These are phyloP conservation scores for Matsumurasca onukii DNA, from an alignment of 1,140 invertebrate genomes.

Conservation along the genomic window DNA sequence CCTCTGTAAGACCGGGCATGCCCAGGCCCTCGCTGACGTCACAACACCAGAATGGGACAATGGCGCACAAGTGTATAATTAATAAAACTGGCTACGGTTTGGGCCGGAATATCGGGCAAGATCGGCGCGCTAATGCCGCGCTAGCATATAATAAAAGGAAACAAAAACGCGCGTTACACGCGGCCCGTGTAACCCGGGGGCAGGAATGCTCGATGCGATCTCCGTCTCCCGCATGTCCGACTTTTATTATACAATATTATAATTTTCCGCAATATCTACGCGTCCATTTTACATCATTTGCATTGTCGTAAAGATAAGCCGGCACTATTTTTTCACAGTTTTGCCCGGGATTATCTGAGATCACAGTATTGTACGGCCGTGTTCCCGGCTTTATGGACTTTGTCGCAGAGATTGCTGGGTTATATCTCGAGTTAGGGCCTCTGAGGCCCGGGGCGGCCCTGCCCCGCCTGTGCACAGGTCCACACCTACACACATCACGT, in stretches of 20 bases:
- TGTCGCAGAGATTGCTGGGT: no score
- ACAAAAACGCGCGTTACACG: slow-evolving; percentile 19
- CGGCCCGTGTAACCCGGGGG: not conserved
- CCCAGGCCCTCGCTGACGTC: no score
- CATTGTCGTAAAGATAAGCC: slow-evolving; percentile 27
- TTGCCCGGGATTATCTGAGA: slow-evolving; percentile 5
- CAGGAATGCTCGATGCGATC: slow-evolving; percentile 19
- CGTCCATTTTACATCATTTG: slow-evolving; percentile 27
- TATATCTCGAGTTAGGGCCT: no score
- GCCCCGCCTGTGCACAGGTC: not conserved
- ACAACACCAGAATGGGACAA: not conserved
- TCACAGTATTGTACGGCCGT: not conserved
- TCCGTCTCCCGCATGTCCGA: slow-evolving; percentile 15
- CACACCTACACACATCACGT: no score
- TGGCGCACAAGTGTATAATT: slow-evolving; percentile 17
- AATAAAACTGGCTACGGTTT: slow-evolving; percentile 20
- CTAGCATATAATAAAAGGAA: slow-evolving; percentile 23
- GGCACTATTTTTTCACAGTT: slow-evolving; percentile 25
- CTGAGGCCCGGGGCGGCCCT: not conserved
- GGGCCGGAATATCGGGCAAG: slow-evolving; percentile 3
- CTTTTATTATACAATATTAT: slow-evolving; percentile 33
- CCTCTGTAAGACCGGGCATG: no score
- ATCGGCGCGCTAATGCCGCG: slow-evolving; percentile 13
- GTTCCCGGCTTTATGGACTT: not conserved
- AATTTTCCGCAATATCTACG: slow-evolving; percentile 24